Evolutionary conservation across 2,113 vertebrate genomes (phyloP).

Genomic region (Xerus inauris): DNA sequence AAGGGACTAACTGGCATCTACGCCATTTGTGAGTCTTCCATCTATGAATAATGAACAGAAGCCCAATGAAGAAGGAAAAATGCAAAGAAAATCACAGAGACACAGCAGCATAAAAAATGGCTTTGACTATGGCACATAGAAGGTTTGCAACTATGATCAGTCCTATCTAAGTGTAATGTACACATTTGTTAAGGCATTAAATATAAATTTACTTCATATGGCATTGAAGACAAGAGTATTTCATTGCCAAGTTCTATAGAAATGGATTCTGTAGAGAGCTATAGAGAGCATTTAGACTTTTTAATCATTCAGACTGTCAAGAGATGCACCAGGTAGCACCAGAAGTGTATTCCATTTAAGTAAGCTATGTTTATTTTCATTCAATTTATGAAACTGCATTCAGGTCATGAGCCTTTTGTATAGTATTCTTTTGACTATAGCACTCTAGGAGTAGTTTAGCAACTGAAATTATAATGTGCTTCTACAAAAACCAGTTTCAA

Average conservation of each 20-base stretch:
- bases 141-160: background rate
- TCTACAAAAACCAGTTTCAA: conserved; percentile 2
- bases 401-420: background rate
- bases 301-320: background rate
- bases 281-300: background rate
- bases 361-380: background rate
- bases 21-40: conserved; percentile 99
- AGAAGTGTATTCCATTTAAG: background rate
- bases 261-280: background rate
- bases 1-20: conserved; percentile 96
- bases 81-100: background rate
- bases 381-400: background rate
- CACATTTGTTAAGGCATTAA: background rate
- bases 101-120: background rate
- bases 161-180: background rate
- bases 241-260: background rate
- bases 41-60: conserved; percentile 81
- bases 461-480: background rate
- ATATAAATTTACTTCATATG: background rate
- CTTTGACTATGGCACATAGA: background rate
- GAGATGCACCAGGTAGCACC: background rate
- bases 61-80: background rate
- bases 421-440: background rate
- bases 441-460: background rate
- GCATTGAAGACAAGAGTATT: background rate